Conservation (phyloP, 2,888 invertebrate genomes). For the Druceiella hillmani region DNA sequence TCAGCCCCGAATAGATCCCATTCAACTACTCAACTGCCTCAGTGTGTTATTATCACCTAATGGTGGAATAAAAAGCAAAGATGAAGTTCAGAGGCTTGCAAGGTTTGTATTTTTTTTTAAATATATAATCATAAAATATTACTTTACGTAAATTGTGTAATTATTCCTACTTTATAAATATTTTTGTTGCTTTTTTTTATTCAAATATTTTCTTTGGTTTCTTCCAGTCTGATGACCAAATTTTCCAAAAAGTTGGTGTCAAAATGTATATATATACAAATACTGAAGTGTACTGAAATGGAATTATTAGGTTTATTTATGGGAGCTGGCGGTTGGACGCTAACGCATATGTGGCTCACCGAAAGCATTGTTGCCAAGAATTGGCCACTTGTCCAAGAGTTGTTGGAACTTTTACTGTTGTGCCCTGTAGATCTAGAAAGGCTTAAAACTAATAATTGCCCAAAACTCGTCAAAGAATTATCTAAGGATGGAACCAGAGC, state of each 20-base stretch:
- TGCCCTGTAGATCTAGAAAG: constrained; percentile 90
- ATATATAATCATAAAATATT: constrained; percentile 9
- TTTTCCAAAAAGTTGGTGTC: constrained; percentile 93
- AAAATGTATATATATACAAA: constrained; percentile 92
- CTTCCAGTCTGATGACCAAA: constrained; percentile 87
- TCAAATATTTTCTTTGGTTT: constrained; percentile 22
- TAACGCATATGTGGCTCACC: constrained; percentile 85
- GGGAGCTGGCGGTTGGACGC: constrained; percentile 87
- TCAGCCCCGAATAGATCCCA: constrained; percentile 90
- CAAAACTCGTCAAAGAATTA: constrained; percentile 84
- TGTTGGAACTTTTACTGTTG: constrained; percentile 75
- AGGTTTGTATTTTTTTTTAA: constrained; percentile 55
- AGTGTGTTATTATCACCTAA: constrained; percentile 76
- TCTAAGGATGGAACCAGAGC: constrained; percentile 77
- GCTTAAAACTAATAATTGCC: constrained; percentile 85
- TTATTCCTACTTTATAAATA: constrained; percentile 19
- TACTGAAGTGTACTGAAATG: constrained; percentile 79
- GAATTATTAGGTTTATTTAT: constrained; percentile 84
- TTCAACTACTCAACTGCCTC: constrained; percentile 82
- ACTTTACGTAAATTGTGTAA: not conserved
- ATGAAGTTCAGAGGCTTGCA: constrained; percentile 83
- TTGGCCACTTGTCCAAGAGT: constrained; percentile 81
- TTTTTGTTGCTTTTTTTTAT: not conserved
- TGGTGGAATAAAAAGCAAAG: constrained; percentile 83
- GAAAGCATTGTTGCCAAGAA: constrained; percentile 81